Percentiles rank a stretch among this genome's conserved stretches.
These are phyloP conservation scores for Mormyrus proboscirostris DNA, from an alignment of 2,797 vertebrate genomes.

Conservation along the genomic window DNA sequence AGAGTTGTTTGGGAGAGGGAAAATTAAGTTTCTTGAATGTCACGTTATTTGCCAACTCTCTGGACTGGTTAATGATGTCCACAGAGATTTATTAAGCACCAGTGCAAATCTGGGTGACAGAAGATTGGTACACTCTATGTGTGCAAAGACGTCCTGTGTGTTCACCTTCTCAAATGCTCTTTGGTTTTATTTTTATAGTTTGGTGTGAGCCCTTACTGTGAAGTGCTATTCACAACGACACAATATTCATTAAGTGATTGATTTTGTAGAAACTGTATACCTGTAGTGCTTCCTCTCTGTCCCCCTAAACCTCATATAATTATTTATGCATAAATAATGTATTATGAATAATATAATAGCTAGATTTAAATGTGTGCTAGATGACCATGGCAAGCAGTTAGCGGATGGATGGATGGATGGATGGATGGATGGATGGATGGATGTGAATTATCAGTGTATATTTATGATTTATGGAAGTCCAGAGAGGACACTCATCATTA, in stretches of 20 bases:
- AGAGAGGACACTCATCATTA: background rate
- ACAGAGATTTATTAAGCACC: background rate
- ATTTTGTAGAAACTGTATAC: background rate
- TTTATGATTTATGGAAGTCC: background rate
- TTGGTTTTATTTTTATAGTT: background rate
- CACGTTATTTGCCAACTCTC: background rate
- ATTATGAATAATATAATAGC: background rate
- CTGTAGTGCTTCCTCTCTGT: background rate
- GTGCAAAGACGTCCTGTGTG: slow-evolving; percentile 4
- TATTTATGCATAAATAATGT: background rate
- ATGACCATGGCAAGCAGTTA: background rate
- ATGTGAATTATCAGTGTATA: background rate
- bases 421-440: no score
- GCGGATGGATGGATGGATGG: no score
- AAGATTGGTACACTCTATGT: background rate
- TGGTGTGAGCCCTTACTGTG: background rate
- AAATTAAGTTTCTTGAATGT: background rate
- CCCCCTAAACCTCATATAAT: background rate
- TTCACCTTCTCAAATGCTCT: background rate
- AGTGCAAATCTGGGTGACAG: background rate
- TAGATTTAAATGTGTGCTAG: background rate
- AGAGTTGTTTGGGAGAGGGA: background rate
- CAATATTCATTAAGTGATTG: background rate
- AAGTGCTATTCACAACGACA: background rate
- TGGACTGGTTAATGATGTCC: background rate